Evolutionary conservation across 2,797 vertebrate genomes (phyloP).

Genomic region (Leptoclinus maculatus): DNA sequence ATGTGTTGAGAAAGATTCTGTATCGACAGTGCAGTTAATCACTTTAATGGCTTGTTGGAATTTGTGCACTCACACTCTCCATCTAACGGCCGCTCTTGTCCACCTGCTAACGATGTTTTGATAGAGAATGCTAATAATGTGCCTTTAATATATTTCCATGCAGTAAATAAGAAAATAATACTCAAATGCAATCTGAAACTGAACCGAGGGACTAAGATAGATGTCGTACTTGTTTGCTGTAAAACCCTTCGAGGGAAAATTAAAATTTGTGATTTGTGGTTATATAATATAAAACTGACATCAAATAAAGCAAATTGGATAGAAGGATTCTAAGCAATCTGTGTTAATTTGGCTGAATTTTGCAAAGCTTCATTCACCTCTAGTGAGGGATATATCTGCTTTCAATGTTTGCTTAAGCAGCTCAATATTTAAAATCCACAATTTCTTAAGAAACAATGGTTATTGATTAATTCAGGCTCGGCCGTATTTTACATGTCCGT

Average conservation of each 20-base stretch:
- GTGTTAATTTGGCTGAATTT: neutral
- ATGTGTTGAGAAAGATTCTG: constrained; percentile 27
- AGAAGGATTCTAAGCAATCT: neutral
- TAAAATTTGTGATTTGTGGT: neutral
- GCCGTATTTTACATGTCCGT: constrained; percentile 14
- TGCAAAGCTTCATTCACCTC: neutral
- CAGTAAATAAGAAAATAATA: neutral
- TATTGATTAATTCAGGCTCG: constrained; percentile 25
- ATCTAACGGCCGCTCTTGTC: constrained; percentile 16
- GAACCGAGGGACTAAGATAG: neutral
- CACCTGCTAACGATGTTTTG: constrained; percentile 53
- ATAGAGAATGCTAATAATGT: constrained; percentile 42
- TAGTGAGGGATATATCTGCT: neutral
- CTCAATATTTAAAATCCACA: constrained; percentile 28
- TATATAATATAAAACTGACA: neutral
- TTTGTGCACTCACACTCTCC: constrained; percentile 2
- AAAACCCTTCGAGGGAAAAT: neutral
- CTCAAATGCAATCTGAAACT: neutral
- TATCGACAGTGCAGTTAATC: constrained; percentile 43
- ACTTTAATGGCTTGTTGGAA: constrained; percentile 37
- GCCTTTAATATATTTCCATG: neutral
- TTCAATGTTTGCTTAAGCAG: constrained; percentile 19
- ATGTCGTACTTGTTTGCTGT: neutral
- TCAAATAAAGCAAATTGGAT: neutral
- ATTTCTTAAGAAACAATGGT: neutral